Percentiles rank a stretch among this genome's conserved stretches.
phyloP scores from a whole-genome alignment of 2,888 invertebrate species.

The Brassicogethes aeneus region DNA sequence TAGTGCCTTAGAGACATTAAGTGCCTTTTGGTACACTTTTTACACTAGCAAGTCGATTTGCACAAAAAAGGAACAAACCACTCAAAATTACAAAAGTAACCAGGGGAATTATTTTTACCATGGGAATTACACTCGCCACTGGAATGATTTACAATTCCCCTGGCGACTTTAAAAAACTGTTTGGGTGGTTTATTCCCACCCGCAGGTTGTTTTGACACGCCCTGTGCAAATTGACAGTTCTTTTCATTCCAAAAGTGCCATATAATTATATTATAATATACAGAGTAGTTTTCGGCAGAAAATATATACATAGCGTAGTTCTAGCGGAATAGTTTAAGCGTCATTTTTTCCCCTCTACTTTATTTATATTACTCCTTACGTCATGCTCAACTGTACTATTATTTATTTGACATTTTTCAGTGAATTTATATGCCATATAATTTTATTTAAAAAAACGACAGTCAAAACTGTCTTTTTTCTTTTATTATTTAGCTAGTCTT shows the following conservation, averaged over 20 bases:
- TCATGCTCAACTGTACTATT: conserved; percentile 10
- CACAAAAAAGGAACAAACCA: too few species aligned
- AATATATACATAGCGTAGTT: conserved; percentile 17
- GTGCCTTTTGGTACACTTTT: too few species aligned
- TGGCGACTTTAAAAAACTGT: too few species aligned
- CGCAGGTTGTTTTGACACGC: too few species aligned
- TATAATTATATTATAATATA: conserved; percentile 16
- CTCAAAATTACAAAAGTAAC: too few species aligned
- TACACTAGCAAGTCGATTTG: too few species aligned
- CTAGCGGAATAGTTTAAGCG: conserved; percentile 24
- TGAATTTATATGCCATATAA: conserved; percentile 37
- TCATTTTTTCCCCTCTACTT: conserved; percentile 18
- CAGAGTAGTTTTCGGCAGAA: conserved; percentile 8
- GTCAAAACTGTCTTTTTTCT: neutral
- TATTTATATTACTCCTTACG: conserved; percentile 24
- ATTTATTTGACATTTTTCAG: conserved; percentile 26
- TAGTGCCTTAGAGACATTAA: too few species aligned
- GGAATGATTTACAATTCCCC: too few species aligned
- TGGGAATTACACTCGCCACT: too few species aligned
- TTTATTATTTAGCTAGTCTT: conserved; percentile 7
- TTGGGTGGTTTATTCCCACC: too few species aligned
- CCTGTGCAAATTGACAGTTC: too few species aligned
- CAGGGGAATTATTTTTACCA: neutral
- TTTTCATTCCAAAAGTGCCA: too few species aligned
- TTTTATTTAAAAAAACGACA: conserved; percentile 14